Base-by-base conservation (phyloP, 2,888 invertebrate species). In the Nomada fucata region DNA sequence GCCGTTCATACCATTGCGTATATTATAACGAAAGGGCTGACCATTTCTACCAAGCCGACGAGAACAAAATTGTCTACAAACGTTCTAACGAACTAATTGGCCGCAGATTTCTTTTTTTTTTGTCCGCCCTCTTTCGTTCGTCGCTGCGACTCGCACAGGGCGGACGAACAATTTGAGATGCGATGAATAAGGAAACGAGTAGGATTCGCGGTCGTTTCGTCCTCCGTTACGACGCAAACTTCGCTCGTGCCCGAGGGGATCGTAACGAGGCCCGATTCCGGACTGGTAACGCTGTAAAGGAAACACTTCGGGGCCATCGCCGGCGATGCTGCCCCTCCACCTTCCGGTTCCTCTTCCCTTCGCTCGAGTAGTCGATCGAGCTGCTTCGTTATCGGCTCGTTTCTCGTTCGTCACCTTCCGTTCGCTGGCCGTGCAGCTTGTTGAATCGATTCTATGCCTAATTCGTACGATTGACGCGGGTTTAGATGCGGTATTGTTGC, bases 161-260 rank as follows among this genome's bases (percentile, higher is more conserved):
- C 61, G 36, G 80, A 60, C 71, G 83, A 84, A 84, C 88, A 90
- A 90, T 89, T 90, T 89, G 85, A 82, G 79, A 85, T 1, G 82
- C 88, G 85, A 88, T 89, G 88, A 90, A 90, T 89, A 89, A 90
- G 89, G 88, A 89, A 90, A 79, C 86, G 79, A 20, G 86, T 29
- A 65, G 75, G 75, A 83, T 79, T 73, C 80, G 79, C 68, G 63
- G 53, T 70, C 84, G 79, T 84, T 63, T 73, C 76, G 68, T 53
- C 73, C 70, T 83, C 84, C 79, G 77, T 87, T 84, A 86, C 77
- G 76, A 73, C 68, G 78, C 57, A 82, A 82, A 80, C 59, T 80
- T 83, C 74, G 70, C 65, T 42, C 47, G 60, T 59, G 65, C 73
- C 74, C 52, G 53, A 57, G 79, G 82, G 79, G 79, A 76, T 68